phyloP scores from a whole-genome alignment of 2,797 vertebrate species.

The Tenualosa ilisha region DNA sequence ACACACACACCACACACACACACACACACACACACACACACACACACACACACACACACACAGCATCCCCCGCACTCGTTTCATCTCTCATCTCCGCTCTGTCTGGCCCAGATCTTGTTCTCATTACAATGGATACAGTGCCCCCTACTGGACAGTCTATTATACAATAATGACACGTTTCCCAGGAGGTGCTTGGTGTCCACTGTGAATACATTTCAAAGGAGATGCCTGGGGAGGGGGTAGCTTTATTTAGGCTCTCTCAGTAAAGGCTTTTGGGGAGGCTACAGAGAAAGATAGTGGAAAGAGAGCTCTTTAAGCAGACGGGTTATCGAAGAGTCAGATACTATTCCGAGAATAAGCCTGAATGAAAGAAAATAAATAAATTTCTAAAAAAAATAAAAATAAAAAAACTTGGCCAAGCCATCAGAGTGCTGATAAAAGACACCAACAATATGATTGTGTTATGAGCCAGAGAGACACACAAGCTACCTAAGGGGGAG shows the following conservation, averaged over 20 bases:
- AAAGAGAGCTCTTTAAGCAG: not conserved
- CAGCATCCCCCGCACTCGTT: not conserved
- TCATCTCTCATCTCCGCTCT: not conserved
- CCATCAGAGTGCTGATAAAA: not conserved
- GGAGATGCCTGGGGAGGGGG: not conserved
- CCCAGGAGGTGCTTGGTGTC: not conserved
- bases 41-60: no score
- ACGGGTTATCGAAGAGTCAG: not conserved
- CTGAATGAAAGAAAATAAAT: not conserved
- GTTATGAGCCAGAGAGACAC: not conserved
- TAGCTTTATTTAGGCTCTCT: not conserved
- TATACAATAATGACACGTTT: not conserved
- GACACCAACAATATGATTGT: not conserved
- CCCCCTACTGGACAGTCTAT: not conserved
- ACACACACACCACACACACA: not conserved
- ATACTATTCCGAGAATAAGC: not conserved
- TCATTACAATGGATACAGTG: not conserved
- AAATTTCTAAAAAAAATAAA: no score
- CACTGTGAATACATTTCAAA: not conserved
- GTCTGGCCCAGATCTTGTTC: not conserved
- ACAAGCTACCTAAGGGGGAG: not conserved
- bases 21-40: no score
- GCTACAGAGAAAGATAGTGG: not conserved
- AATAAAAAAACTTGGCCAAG: not conserved
- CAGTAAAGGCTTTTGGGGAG: not conserved